Evolutionary conservation across 2,113 vertebrate species (phyloP), one percentile per base, ranked within the genome.

Genomic region (Platichthys stellatus): DNA sequence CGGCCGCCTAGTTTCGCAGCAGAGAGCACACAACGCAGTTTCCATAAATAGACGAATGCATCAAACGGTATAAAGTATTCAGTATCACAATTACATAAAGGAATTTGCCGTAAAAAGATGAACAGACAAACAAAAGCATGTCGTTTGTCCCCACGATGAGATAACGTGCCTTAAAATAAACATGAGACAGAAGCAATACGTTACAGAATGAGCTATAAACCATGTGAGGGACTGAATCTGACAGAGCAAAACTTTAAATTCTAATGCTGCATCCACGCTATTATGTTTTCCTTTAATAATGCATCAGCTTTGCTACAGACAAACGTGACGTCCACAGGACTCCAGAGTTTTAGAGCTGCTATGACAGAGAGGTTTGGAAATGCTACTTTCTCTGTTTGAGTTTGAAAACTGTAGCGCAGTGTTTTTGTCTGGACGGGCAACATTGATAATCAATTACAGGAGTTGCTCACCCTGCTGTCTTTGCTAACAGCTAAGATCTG

Each of bases 11-110:
- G 61, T 76, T 82, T 20, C 80, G 51, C 54, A 75, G 51, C 59
- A 59, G 20, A 80, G 67, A 79, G 38, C 61, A 62, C 5, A 69
- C 38, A 57, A 83, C 4, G 51, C 38, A 51, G 45, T 20, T 77
- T 82, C 88, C 81, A 81, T 62, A 86, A 91, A 89, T 83, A 89
- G 79, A 85, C 57, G 9, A 73, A 74, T 40, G 13, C 20, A 43
- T 63, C 68, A 80, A 83, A 80, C 65, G 8, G n/a, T 26, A 43
- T 6, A 64, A 53, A 65, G 60, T 5, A 43, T 23, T 10, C 13
- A 54, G 51, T 9, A n/a, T n/a, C 59, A 62, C 45, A 57, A 18
- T 64, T 2, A 57, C 14, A 43, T 43, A 15, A 74, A 78, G 66
- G 15, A 63, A 79, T 51, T 23, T 14, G 45, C 53, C 21, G 45